Conservation (phyloP, 2,113 vertebrate species). For the Coracopsis vasa region DNA sequence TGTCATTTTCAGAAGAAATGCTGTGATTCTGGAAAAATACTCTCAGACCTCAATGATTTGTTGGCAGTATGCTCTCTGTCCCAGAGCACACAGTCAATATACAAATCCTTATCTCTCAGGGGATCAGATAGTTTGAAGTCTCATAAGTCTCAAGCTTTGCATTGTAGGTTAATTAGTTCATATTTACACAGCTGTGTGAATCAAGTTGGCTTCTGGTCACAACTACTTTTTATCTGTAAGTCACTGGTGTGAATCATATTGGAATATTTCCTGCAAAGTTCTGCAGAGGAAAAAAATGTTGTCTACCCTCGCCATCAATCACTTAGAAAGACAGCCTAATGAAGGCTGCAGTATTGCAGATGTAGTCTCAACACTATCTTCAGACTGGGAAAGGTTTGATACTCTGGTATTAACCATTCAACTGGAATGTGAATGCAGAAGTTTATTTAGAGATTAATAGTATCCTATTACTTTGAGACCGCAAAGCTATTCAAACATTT, state of each 20-base stretch:
- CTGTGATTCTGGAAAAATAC: neutral
- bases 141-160: neutral
- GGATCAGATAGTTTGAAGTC: neutral
- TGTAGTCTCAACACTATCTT: neutral
- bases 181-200: neutral
- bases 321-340: neutral
- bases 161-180: neutral
- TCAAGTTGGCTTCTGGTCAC: neutral
- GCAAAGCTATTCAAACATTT: neutral
- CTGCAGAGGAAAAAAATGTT: neutral
- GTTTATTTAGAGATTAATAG: neutral
- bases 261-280: neutral
- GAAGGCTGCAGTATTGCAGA: neutral
- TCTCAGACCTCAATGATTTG: neutral
- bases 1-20: neutral
- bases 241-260: neutral
- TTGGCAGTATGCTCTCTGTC: neutral
- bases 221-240: neutral
- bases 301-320: neutral
- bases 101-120: neutral
- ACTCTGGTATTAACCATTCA: neutral
- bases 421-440: neutral
- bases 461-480: neutral
- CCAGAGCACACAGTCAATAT: neutral
- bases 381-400: neutral